Percentiles rank a stretch among this genome's conserved stretches.
Evolutionary conservation across 2,113 vertebrate species (phyloP).

Genomic region (Ariopsis seemanni): DNA sequence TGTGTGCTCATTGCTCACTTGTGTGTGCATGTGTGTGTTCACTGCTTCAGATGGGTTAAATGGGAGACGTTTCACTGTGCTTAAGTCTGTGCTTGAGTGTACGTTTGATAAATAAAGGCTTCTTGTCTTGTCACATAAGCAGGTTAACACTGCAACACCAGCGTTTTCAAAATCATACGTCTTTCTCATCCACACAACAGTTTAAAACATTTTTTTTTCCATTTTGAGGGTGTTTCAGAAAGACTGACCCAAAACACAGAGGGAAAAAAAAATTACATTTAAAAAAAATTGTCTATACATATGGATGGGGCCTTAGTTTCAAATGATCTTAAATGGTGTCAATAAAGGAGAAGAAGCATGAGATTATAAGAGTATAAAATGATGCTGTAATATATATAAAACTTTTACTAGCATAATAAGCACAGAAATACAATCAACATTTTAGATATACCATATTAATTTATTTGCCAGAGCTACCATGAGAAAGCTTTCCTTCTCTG

Average conservation of each 20-base stretch:
- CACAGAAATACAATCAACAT: neutral
- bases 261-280: neutral
- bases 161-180: neutral
- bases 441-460: neutral
- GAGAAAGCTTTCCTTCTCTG: neutral
- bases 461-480: neutral
- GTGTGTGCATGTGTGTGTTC: no score
- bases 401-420: neutral
- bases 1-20: no score
- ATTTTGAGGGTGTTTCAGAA: neutral
- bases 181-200: neutral
- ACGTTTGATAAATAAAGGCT: no score
- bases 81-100: no score
- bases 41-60: no score
- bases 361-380: no score
- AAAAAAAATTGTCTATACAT: neutral
- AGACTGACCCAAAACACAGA: neutral
- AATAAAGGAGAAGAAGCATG: neutral
- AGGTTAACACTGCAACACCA: neutral
- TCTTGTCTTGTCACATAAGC: neutral
- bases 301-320: neutral
- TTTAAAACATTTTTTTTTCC: no score
- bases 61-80: no score
- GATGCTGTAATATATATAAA: no score
- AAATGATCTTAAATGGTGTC: neutral